These are phyloP conservation scores for Synanthedon vespiformis DNA, from an alignment of 2,888 invertebrate genomes.

Conservation along the genomic window DNA sequence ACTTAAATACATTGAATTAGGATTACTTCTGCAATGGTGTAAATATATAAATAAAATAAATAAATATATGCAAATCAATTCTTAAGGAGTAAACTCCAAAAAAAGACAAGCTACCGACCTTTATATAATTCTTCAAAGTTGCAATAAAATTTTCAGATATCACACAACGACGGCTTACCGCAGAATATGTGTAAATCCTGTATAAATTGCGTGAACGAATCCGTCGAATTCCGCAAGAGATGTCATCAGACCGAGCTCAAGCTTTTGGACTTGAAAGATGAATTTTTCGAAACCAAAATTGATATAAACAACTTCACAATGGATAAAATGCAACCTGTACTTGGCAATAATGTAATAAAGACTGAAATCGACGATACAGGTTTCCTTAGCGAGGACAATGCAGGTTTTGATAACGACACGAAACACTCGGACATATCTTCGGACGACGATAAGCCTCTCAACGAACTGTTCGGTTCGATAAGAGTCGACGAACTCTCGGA, in stretches of 20 bases:
- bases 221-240: constrained; percentile 24
- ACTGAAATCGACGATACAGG: constrained; percentile 11
- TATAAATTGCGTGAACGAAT: constrained; percentile 8
- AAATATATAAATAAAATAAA: no score
- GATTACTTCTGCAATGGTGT: no score
- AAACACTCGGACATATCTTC: background rate
- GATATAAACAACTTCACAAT: background rate
- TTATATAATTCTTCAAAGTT: no score
- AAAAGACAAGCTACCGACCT: no score
- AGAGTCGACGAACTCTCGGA: no score
- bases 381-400: constrained; percentile 1
- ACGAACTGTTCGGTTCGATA: background rate
- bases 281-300: background rate
- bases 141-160: no score
- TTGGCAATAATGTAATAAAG: background rate
- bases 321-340: constrained; percentile 2
- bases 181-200: constrained; percentile 31
- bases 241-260: constrained; percentile 21
- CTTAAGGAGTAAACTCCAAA: no score
- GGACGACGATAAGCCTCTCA: constrained; percentile 1
- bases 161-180: constrained; percentile 24
- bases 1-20: no score
- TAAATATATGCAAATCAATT: no score
- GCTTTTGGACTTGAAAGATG: constrained; percentile 10
- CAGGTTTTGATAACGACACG: background rate